Percentiles rank a stretch among this genome's conserved stretches.
Evolutionary conservation across 2,113 vertebrate genomes (phyloP).

Genomic region (Strix uralensis): DNA sequence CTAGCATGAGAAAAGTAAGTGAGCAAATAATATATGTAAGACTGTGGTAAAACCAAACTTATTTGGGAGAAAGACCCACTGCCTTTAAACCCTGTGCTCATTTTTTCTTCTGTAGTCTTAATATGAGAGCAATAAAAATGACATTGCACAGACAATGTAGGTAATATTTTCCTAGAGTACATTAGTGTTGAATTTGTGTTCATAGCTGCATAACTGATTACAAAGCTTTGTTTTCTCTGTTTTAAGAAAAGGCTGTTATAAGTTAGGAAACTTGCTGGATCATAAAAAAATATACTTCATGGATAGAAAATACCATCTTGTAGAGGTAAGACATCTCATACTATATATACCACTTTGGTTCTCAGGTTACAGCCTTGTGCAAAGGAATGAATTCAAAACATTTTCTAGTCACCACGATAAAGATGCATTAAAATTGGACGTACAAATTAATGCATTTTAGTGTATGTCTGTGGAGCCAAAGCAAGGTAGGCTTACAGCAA

Average conservation of each 20-base stretch:
- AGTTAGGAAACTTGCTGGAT: neutral
- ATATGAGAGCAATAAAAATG: neutral
- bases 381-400: neutral
- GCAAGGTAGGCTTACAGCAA: slow-evolving; percentile 24
- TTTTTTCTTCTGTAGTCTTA: neutral
- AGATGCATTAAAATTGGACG: slow-evolving; percentile 28
- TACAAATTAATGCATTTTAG: slow-evolving; percentile 51
- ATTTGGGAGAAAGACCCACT: neutral
- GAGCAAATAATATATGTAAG: neutral
- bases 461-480: slow-evolving; percentile 5
- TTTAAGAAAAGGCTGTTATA: neutral
- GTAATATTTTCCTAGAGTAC: neutral
- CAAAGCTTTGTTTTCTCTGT: neutral
- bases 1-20: neutral
- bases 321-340: neutral
- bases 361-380: neutral
- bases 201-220: neutral
- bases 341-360: neutral
- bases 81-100: neutral
- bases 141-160: neutral
- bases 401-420: slow-evolving; percentile 1
- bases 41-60: neutral
- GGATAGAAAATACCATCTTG: neutral
- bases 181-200: neutral
- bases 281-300: neutral